Evolutionary conservation across 1,140 invertebrate species (phyloP), one percentile per base, ranked within the genome.

Genomic region (Brachionus sp.): DNA sequence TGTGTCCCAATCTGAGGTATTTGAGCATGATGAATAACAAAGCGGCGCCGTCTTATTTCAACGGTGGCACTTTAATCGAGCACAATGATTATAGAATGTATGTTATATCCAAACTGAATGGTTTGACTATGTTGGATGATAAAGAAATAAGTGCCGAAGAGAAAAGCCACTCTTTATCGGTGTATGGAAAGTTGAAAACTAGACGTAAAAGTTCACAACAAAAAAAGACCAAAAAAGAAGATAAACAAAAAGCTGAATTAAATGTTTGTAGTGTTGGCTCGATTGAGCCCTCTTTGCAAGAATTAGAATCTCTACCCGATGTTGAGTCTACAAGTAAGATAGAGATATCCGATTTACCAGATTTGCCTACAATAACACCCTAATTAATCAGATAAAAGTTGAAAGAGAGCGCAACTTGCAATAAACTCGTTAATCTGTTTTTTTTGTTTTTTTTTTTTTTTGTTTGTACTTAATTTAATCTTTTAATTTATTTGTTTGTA

Each of bases 21-120:
- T 87, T 94, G 9, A 92, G 92, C 23, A 86, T 95, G 57, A 94
- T 95, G 93, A 93, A 93, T 50, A 95, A 95, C 87, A 90, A 91
- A 3, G 93, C 92, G 2, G 92, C 92, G 3, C 93, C 93, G 0
- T 93, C 92, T 85, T 93, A 92, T 86, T 90, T 93, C 77, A 93
- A 93, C 85, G 92, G 92, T 42, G 93, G 92, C 35, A 92, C 91
- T 25, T 93, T 92, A 85, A 92, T 92, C 85, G 92, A 94, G 86
- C 93, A 93, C 86, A 86, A 93, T 12, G 92, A 93, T 85, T 94
- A 94, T 87, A 92, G 93, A 93, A 93, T 70, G 64, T 86, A 83
- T 84, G 86, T 87, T 2, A 86, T 87, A 37, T 85, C 85, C 33
- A 84, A 84, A 10, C 35, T 88, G 5, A 85, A 85, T 2, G 85